phyloP scores from a whole-genome alignment of 1,140 invertebrate genomes.

The Lordiphosa stackelbergi region DNA sequence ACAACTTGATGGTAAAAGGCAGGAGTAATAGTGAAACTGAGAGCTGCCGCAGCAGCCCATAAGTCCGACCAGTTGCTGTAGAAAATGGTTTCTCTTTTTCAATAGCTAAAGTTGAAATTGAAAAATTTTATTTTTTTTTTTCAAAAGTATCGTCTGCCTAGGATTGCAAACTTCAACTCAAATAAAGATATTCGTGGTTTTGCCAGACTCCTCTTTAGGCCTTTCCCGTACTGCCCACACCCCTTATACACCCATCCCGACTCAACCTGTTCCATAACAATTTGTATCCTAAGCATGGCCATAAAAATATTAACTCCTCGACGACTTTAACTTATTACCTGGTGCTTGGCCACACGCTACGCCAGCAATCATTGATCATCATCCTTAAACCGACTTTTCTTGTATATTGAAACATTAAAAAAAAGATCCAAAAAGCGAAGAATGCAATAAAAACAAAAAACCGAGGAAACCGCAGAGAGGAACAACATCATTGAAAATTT shows the following conservation, averaged over 20 bases:
- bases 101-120: too few species aligned
- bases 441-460: constrained; percentile 22
- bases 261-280: constrained; percentile 31
- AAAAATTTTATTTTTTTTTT: too few species aligned
- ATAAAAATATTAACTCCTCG: constrained; percentile 36
- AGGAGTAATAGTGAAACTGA: too few species aligned
- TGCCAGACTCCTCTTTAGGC: constrained; percentile 2
- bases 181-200: constrained; percentile 26
- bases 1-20: too few species aligned
- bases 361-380: constrained; percentile 70
- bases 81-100: too few species aligned
- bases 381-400: constrained; percentile 36
- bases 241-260: too few species aligned
- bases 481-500: constrained; percentile 59
- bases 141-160: neutral
- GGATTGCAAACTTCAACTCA: neutral
- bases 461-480: constrained; percentile 3
- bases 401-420: constrained; percentile 69
- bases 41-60: too few species aligned
- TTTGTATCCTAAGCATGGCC: constrained; percentile 47
- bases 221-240: too few species aligned
- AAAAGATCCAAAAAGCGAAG: constrained; percentile 16
- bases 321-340: constrained; percentile 48
- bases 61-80: too few species aligned
- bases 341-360: constrained; percentile 62